Percentiles rank a stretch among this genome's conserved stretches.
phyloP scores from a whole-genome alignment of 2,113 vertebrate genomes.

The Furnarius figulus region DNA sequence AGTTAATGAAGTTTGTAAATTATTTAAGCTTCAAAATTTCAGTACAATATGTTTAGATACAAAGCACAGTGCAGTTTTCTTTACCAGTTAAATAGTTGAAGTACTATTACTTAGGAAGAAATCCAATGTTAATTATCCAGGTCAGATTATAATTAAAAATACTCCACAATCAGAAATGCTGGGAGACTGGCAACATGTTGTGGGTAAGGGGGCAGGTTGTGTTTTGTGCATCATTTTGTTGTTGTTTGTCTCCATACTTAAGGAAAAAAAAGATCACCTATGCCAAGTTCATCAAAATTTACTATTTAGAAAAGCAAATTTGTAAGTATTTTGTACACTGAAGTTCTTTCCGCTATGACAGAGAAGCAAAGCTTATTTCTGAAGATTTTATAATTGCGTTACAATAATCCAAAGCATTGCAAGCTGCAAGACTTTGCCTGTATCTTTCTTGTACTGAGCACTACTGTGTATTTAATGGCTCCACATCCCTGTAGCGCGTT shows the following conservation, averaged over 20 bases:
- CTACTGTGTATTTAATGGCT: neutral
- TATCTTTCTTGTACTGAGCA: neutral
- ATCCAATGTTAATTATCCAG: neutral
- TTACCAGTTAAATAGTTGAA: neutral
- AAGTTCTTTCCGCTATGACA: neutral
- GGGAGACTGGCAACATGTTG: neutral
- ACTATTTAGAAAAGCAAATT: neutral
- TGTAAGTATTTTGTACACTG: neutral
- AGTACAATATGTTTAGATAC: neutral
- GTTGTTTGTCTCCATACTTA: neutral
- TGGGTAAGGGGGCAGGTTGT: neutral
- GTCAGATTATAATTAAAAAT: neutral
- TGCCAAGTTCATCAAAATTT: neutral
- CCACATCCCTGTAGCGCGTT: neutral
- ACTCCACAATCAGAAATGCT: neutral
- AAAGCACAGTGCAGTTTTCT: neutral
- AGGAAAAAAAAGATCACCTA: neutral
- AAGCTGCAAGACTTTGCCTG: neutral
- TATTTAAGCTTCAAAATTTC: constrained; percentile 1
- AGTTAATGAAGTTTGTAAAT: neutral
- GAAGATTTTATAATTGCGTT: neutral
- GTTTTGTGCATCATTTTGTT: neutral
- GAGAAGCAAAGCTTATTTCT: neutral
- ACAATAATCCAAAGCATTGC: neutral
- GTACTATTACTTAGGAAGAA: neutral